Evolutionary conservation across 64 coral and sea anemone genomes (phyloP).

Genomic region (Montipora sp.): DNA sequence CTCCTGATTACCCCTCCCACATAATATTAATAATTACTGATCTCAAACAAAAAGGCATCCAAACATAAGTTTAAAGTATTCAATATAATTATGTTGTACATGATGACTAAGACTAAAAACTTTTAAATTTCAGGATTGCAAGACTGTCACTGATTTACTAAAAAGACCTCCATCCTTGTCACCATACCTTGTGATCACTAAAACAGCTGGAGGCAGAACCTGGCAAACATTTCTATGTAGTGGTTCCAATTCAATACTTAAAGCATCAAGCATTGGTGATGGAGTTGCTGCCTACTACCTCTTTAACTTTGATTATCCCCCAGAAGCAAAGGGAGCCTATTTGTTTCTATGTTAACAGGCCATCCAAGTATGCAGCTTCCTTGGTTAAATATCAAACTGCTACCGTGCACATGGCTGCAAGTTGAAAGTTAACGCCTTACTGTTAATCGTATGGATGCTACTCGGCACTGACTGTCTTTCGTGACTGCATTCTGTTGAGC

Average conservation of each 20-base stretch:
- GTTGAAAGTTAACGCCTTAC: no score
- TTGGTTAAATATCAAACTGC: conserved; percentile 13
- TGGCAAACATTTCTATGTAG: conserved; percentile 7
- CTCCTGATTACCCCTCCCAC: neutral
- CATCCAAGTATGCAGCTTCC: neutral
- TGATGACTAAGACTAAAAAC: neutral
- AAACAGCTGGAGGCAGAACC: neutral
- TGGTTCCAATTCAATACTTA: neutral
- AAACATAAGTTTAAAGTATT: neutral
- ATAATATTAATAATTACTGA: neutral
- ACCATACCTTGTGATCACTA: neutral
- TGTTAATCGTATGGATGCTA: no score
- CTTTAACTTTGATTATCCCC: neutral
- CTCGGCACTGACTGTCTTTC: no score
- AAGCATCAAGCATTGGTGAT: neutral
- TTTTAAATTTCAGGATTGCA: conserved; percentile 24
- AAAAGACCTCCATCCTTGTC: conserved; percentile 22
- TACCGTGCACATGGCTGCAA: neutral
- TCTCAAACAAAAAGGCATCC: neutral
- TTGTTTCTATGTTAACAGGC: conserved; percentile 6
- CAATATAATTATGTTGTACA: no score
- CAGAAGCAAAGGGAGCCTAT: neutral
- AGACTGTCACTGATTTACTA: conserved; percentile 4
- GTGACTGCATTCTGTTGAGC: no score
- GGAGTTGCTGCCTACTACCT: neutral